A percentile compares a stretch with the other conserved stretches of the same genome.
Evolutionary conservation across 2,113 vertebrate genomes (phyloP).

Genomic region (Rhinichthys klamathensis): DNA sequence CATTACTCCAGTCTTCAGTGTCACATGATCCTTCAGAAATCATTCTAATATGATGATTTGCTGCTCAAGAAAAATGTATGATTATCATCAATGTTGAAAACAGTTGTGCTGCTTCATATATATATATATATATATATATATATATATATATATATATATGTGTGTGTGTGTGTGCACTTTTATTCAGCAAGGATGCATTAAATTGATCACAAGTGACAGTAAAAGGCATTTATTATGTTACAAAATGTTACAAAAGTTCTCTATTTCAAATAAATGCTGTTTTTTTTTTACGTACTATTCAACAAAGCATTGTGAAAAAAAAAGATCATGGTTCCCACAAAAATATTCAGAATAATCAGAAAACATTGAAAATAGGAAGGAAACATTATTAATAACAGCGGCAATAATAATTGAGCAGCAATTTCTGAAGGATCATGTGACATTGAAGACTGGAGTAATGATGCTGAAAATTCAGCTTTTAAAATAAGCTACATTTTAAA

Average conservation of each 20-base stretch:
- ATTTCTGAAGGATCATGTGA: neutral
- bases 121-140: too few species aligned
- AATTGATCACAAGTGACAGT: too few species aligned
- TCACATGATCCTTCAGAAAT: conserved; percentile 1
- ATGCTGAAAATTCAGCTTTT: conserved; percentile 3
- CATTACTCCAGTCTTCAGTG: neutral
- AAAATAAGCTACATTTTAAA: too few species aligned
- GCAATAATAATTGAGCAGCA: neutral
- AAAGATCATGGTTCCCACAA: neutral
- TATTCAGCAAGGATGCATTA: neutral
- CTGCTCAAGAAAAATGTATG: neutral
- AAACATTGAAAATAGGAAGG: neutral
- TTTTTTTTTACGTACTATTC: too few species aligned
- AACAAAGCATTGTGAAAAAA: neutral
- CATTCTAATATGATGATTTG: neutral
- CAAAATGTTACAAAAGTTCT: too few species aligned
- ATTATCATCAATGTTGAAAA: neutral
- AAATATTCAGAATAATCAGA: neutral
- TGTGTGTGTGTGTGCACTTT: neutral
- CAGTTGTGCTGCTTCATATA: neutral
- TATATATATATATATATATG: too few species aligned
- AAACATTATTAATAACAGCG: neutral
- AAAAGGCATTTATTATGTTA: too few species aligned
- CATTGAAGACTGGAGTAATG: neutral
- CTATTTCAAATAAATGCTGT: too few species aligned